These are phyloP conservation scores for Andrena flavipes DNA, from an alignment of 2,888 invertebrate genomes.

Conservation along the genomic window DNA sequence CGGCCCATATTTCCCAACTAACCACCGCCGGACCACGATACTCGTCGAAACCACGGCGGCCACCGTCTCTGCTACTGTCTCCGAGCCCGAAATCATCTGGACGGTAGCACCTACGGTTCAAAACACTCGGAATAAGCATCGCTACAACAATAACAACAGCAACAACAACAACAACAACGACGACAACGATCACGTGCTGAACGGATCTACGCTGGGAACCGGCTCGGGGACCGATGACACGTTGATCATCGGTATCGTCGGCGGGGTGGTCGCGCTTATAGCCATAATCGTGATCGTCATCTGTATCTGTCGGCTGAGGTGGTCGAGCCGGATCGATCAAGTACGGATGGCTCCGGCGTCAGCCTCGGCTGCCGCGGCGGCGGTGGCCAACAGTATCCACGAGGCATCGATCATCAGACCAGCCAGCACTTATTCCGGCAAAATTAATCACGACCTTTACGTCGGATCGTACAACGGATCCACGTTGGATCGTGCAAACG, in stretches of 20 bases:
- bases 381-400: slow-evolving; percentile 75
- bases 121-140: slow-evolving; percentile 86
- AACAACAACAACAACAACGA: slow-evolving; percentile 39
- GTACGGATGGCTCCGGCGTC: slow-evolving; percentile 69
- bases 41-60: background rate
- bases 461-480: slow-evolving; percentile 80
- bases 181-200: slow-evolving; percentile 86
- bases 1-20: slow-evolving; percentile 74
- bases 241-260: slow-evolving; percentile 97
- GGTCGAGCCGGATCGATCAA: slow-evolving; percentile 86
- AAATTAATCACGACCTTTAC: slow-evolving; percentile 80
- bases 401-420: slow-evolving; percentile 82
- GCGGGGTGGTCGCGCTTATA: slow-evolving; percentile 96
- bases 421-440: slow-evolving; percentile 80
- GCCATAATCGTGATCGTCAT: slow-evolving; percentile 95
- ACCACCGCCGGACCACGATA: background rate
- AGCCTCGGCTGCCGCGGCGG: slow-evolving; percentile 51
- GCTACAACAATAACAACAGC: slow-evolving; percentile 75
- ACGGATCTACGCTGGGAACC: slow-evolving; percentile 85
- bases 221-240: slow-evolving; percentile 94
- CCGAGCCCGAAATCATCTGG: slow-evolving; percentile 96
- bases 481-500: slow-evolving; percentile 78
- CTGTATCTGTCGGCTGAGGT: slow-evolving; percentile 92
- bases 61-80: slow-evolving; percentile 84
- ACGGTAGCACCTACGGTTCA: slow-evolving; percentile 90